Evolutionary conservation across 2,888 invertebrate species (phyloP).

Genomic region (Epistrophe eligans): DNA sequence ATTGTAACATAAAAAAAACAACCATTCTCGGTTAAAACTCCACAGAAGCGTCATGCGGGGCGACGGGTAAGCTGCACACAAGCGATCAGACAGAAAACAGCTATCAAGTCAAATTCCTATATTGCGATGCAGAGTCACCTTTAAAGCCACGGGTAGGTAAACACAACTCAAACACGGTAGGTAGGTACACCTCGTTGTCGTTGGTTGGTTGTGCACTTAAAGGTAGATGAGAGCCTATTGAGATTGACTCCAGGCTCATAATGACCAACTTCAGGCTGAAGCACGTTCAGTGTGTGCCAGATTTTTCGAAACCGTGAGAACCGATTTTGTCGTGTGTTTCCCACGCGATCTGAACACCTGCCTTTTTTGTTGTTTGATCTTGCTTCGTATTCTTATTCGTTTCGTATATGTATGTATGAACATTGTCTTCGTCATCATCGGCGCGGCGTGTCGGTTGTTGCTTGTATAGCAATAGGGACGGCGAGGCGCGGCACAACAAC

Average conservation of each 20-base stretch:
- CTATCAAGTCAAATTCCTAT: slow-evolving; percentile 49
- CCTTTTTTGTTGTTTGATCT: slow-evolving; percentile 77
- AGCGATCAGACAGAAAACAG: slow-evolving; percentile 33
- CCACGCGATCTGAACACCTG: slow-evolving; percentile 84
- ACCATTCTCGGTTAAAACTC: slow-evolving; percentile 9
- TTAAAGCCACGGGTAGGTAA: slow-evolving; percentile 30
- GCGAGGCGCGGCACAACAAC: background rate
- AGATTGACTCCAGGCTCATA: slow-evolving; percentile 65
- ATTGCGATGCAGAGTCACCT: slow-evolving; percentile 54
- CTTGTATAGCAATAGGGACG: slow-evolving; percentile 11
- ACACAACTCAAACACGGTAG: slow-evolving; percentile 34
- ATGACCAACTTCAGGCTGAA: slow-evolving; percentile 70
- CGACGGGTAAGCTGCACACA: slow-evolving; percentile 31
- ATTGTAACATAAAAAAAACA: slow-evolving; percentile 36
- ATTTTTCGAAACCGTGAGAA: slow-evolving; percentile 84
- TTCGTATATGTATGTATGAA: background rate
- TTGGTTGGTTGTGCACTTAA: slow-evolving; percentile 22
- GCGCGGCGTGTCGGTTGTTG: slow-evolving; percentile 1
- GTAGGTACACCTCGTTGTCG: slow-evolving; percentile 22
- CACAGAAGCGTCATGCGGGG: slow-evolving; percentile 46
- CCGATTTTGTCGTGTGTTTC: slow-evolving; percentile 84
- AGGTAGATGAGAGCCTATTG: slow-evolving; percentile 39
- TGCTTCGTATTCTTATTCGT: slow-evolving; percentile 60
- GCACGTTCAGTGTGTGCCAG: slow-evolving; percentile 79
- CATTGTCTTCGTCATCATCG: slow-evolving; percentile 55